phyloP scores from a whole-genome alignment of 2,113 vertebrate species.

The Macheiramphus alcinus region DNA sequence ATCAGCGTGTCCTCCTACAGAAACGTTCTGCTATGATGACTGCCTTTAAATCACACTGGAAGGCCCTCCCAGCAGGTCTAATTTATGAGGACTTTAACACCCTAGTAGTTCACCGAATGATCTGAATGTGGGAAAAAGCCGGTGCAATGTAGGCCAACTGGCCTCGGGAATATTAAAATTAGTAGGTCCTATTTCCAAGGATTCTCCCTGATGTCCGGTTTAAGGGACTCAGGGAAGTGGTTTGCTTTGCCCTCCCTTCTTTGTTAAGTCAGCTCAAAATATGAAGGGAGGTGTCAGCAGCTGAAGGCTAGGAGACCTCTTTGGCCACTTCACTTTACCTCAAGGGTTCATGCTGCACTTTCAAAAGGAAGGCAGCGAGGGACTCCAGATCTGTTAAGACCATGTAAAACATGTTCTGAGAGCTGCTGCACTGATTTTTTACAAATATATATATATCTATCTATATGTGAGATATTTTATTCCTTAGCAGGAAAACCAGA shows the following conservation, averaged over 20 bases:
- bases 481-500: background rate
- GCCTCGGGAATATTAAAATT: background rate
- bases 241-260: background rate
- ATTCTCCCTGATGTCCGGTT: rapidly evolving
- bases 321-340: background rate
- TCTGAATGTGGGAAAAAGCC: background rate
- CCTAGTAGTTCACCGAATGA: rapidly evolving
- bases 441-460: background rate
- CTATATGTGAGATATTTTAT: background rate
- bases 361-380: background rate
- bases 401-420: background rate
- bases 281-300: rapidly evolving
- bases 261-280: background rate
- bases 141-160: rapidly evolving
- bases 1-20: constrained; percentile 32
- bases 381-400: background rate
- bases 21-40: constrained; percentile 26
- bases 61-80: background rate
- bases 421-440: background rate
- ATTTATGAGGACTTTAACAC: constrained; percentile 21
- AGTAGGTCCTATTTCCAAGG: background rate
- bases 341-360: background rate
- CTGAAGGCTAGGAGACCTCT: background rate
- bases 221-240: background rate
- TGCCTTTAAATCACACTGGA: constrained; percentile 26